Base-by-base conservation (phyloP, 2,888 invertebrate species). In the Pandemis cinnamomeana region DNA sequence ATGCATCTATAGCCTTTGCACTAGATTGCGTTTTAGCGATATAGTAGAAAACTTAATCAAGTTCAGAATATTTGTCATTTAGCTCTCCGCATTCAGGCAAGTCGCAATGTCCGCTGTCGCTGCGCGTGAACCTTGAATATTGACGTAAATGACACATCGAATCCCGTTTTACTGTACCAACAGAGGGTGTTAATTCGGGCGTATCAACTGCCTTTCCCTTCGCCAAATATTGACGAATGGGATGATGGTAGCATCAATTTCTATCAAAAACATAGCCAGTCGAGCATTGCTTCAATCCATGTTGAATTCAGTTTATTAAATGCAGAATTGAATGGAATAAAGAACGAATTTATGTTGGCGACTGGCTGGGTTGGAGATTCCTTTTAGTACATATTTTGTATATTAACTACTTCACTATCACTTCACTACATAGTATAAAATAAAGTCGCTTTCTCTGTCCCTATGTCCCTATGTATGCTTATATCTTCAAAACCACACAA, bases 61-160 rank as follows among this genome's bases (percentile, higher is more conserved):
- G n/a, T n/a, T 51, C 51, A 51, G 6, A 51, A 11, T 11, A 48
- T 48, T 51, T 13, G 0, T 51, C 51, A 51, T 51, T 5, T 5
- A 51, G n/a, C 48, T n/a, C n/a, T n/a, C 27, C 1, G n/a, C n/a
- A 4, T 51, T 51, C 4, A n/a, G 48, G 48, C 48, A n/a, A 5
- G 2, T 15, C 15, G 53, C 51, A 51, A 51, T 51, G 51, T 51
- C 51, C n/a, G n/a, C 42, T 44, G 6, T 46, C 46, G 46, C 11
- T 11, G 11, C 11, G 8, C 55, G 20, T 55, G 10, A 55, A 20
- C 55, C 20, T 8, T 55, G 27, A 27, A 10, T 58, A 11, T 58
- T 58, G 58, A 27, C 58, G 27, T 27, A 58, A 58, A 58, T 58
- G 58, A 58, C 58, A 58, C 58, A 58, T 58, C 58, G 27, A 27